Evolutionary conservation across 2,797 vertebrate genomes (phyloP), one percentile per base, ranked within the genome.

Genomic region (Champsocephalus esox): DNA sequence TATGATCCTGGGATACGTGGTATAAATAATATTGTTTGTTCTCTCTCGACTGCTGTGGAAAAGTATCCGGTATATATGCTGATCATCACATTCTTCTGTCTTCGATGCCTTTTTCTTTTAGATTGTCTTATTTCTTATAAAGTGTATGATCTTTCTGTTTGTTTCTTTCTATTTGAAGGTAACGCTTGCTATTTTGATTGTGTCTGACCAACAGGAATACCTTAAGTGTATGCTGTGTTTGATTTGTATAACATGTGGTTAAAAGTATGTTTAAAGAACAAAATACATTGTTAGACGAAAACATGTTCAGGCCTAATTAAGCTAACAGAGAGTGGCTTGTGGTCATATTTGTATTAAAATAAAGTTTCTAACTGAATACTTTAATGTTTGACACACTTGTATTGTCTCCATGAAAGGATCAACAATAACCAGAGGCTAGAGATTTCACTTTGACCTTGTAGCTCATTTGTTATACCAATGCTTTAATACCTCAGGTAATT

Each of bases 261-360:
- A 67, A 84, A 84, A 90, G 73, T 88, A 88, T 90, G 90, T 92
- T 92, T 90, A 87, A 91, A 86, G 83, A 89, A 89, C 75, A 88
- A 91, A 91, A 84, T 80, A 69, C 67, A 57, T 90, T 87, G 89
- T 92, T 88, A 84, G 83, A 81, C 84, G 75, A 81, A 79, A 60
- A 50, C 55, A 67, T 84, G 79, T 79, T 76, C 55, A 49, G 77
- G 68, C 70, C 73, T 80, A 79, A 77, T 73, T 59, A 88, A 83
- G 84, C 87, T 90, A 84, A 84, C 78, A 65, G 63, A 67, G 61
- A 69, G 79, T 90, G 85, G 83, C 88, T 91, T 79, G 74, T 83
- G 80, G 81, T 89, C 83, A 83, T 85, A 89, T 93, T 90, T 92
- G 89, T 92, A 93, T 89, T 80, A 80, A 93, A 28, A 93, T 91